Evolutionary conservation across 2,797 vertebrate species (phyloP), one percentile per base, ranked within the genome.

Genomic region (Notolabrus celidotus): DNA sequence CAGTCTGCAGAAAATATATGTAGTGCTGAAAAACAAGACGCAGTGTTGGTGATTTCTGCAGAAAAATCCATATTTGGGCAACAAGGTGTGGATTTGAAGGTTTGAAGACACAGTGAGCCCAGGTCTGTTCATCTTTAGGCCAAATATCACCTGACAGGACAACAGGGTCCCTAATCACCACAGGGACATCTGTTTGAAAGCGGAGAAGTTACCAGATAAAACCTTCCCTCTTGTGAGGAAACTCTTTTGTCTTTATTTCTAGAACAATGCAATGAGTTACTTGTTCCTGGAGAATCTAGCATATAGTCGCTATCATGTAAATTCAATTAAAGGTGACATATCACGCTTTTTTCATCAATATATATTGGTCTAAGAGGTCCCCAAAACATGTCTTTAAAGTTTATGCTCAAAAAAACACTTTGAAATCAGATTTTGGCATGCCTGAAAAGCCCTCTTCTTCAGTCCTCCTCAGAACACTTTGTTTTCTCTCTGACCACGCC

Each of bases 111-210:
- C 15, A 5, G 27, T n/a, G 23, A 65, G 33, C 7, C 15, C 20
- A 25, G 38, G 64, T 56, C 52, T 41, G n/a, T 45, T 58, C 2
- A 19, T 43, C 22, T 58, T 47, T 51, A 67, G 36, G 45, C 5
- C 16, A 15, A 66, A 54, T 29, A 55, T 31, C 14, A 60, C 17
- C 14, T 27, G 63, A 71, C 10, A 17, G 27, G 38, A 42, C 22
- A 72, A 54, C 50, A 4, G 51, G 33, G 71, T 42, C 33, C 16
- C 23, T 74, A 67, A 79, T 61, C 23, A 55, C 14, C 52, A 43
- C 34, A 34, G 34, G 43, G 39, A 25, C 22, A 65, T 14, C 12
- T 54, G 25, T 71, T 50, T 60, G 50, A 63, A 49, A 58, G n/a
- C 43, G 29, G 17, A 29, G 2, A 67, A 67, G 70, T 69, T 29